Conservation (phyloP, 2,797 vertebrate species). For the Linurgus olivaceus region DNA sequence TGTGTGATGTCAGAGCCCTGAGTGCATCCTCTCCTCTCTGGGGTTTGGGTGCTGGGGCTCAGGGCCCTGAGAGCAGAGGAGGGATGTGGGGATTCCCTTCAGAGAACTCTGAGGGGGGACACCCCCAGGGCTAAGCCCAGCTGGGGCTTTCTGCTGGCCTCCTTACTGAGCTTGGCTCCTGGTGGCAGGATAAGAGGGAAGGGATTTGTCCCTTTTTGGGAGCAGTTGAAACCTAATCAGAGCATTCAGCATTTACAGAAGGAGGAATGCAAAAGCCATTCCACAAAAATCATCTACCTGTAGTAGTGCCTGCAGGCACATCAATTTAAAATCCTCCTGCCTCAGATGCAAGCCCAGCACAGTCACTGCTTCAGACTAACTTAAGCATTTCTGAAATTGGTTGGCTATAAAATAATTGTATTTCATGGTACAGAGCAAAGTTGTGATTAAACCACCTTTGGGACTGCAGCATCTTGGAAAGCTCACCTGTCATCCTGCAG, state of each 20-base stretch:
- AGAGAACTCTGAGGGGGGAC: background rate
- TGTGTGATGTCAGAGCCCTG: background rate
- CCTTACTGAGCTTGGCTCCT: background rate
- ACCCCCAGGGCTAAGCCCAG: background rate
- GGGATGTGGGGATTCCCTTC: background rate
- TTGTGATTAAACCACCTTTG: background rate
- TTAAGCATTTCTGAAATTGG: background rate
- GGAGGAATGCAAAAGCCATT: background rate
- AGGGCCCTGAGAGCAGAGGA: background rate
- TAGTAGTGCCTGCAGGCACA: background rate
- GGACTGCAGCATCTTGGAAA: background rate
- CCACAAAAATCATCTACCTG: background rate
- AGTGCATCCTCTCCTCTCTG: no score
- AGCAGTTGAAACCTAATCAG: background rate
- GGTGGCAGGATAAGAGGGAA: background rate
- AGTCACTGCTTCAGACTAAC: background rate
- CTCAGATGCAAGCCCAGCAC: background rate
- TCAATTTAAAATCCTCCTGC: background rate
- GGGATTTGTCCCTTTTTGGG: background rate
- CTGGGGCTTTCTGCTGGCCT: background rate
- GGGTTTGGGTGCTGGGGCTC: background rate
- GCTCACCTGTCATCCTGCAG: background rate
- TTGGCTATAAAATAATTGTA: slow-evolving; percentile 27
- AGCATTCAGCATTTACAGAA: background rate
- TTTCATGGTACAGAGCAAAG: background rate